Percentiles rank a stretch among this genome's conserved stretches.
These are phyloP conservation scores for Ceratosolen fusciceps DNA, from an alignment of 1,140 invertebrate species.

Conservation along the genomic window DNA sequence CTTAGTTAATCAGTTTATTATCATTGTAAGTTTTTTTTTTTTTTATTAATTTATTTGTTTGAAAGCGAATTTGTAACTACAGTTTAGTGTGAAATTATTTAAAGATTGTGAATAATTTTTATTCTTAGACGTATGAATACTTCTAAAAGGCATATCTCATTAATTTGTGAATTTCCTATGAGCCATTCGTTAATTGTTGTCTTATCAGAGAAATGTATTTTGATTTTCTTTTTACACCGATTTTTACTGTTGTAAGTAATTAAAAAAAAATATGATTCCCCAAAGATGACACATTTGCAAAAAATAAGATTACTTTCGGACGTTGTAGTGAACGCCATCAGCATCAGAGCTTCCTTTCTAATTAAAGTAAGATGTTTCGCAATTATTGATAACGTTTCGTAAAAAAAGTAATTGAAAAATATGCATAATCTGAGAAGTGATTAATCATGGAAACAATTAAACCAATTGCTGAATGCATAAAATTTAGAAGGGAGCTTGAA, in stretches of 20 bases:
- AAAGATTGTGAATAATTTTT: conserved; percentile 17
- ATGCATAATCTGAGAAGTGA: conserved; percentile 39
- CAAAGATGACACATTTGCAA: neutral
- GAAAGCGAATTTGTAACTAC: neutral
- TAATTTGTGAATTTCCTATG: neutral
- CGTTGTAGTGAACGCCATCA: neutral
- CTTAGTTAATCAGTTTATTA: conserved; percentile 50
- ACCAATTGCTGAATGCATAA: neutral
- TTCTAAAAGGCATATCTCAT: neutral
- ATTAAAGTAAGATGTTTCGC: conserved; percentile 35
- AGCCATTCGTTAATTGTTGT: neutral
- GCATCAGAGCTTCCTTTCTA: neutral
- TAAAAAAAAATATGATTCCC: neutral
- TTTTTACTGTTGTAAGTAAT: neutral
- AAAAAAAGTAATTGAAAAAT: conserved; percentile 58
- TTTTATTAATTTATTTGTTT: no score
- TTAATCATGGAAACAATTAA: conserved; percentile 52
- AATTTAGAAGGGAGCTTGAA: neutral
- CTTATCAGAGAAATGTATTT: neutral
- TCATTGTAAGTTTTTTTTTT: conserved; percentile 52
- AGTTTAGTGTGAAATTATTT: conserved; percentile 5
- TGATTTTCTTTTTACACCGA: neutral
- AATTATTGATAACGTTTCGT: conserved; percentile 28
- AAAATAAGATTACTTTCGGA: neutral
- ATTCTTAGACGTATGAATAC: neutral